These are phyloP conservation scores for Mormyrus lacerda DNA, from an alignment of 2,113 vertebrate species.

Conservation along the genomic window DNA sequence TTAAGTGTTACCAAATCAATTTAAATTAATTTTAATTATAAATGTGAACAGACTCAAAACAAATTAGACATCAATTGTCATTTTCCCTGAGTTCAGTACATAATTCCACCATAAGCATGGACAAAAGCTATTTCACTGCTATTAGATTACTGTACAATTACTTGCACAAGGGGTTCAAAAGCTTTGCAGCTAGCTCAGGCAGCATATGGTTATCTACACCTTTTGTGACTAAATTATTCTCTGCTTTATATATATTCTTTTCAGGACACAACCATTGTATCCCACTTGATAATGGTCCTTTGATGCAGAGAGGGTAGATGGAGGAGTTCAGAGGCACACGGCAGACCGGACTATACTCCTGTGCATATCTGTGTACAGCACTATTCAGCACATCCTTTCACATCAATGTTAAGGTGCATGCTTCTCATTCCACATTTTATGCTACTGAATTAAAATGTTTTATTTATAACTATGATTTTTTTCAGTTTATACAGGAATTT, in stretches of 20 bases:
- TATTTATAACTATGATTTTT: neutral
- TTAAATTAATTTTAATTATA: neutral
- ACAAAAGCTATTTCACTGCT: neutral
- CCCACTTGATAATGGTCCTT: neutral
- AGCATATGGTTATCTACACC: neutral
- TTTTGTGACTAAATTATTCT: neutral
- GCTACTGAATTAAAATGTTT: neutral
- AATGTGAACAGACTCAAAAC: neutral
- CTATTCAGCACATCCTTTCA: neutral
- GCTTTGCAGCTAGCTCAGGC: neutral
- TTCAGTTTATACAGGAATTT: neutral
- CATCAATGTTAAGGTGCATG: neutral
- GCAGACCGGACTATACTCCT: neutral
- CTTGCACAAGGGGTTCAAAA: neutral
- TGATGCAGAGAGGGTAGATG: neutral
- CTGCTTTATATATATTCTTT: slow-evolving; percentile 4
- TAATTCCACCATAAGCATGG: neutral
- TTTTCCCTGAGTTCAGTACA: neutral
- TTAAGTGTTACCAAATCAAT: neutral
- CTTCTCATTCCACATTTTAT: neutral
- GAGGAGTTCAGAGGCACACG: neutral
- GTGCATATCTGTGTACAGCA: neutral
- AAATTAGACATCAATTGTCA: neutral
- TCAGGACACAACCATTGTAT: neutral
- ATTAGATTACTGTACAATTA: neutral